Evolutionary conservation across 2,888 invertebrate species (phyloP), one percentile per base, ranked within the genome.

Genomic region (Agriotes lineatus): DNA sequence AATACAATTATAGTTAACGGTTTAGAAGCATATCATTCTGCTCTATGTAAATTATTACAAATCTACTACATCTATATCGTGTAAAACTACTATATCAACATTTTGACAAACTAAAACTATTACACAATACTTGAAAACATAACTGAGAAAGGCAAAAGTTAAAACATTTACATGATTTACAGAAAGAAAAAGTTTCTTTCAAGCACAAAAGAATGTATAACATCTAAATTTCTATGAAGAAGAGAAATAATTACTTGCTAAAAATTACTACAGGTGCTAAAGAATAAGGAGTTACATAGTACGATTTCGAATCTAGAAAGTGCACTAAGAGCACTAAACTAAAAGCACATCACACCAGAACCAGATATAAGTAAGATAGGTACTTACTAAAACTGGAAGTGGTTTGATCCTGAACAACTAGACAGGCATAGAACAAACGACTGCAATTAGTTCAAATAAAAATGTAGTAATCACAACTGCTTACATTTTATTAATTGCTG

Each of bases 361-460:
- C 81, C 82, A 82, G 81, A 76, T 74, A 64, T 57, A 65, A 68
- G 67, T 70, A 66, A 65, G 67, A 68, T 58, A 82, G 84, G 87
- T 96, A 96, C 96, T 96, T 96, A 96, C 96, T 92, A 96, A 93
- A 88, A 96, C 96, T 90, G 96, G 96, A 89, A 95, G 95, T 88
- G 96, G 96, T 92, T 94, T 96, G 90, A 96, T 96, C 96, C 96
- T 95, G 95, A 96, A 96, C 91, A 96, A 95, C 96, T 96, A 91
- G 88, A 90, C 86, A 88, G 82, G 85, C 82, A 84, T 83, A 85
- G 85, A 86, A 85, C 85, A 86, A 84, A 85, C 56, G 19, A 22
- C 54, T 56, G 59, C 42, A 64, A 65, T 69, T 69, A 69, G 60
- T 45, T 68, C 61, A 60, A 54, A 25, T 54, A 33, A 44, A 39